Percentiles rank a stretch among this genome's conserved stretches.
phyloP scores from a whole-genome alignment of 2,888 invertebrate species.

The Dione vanillae region DNA sequence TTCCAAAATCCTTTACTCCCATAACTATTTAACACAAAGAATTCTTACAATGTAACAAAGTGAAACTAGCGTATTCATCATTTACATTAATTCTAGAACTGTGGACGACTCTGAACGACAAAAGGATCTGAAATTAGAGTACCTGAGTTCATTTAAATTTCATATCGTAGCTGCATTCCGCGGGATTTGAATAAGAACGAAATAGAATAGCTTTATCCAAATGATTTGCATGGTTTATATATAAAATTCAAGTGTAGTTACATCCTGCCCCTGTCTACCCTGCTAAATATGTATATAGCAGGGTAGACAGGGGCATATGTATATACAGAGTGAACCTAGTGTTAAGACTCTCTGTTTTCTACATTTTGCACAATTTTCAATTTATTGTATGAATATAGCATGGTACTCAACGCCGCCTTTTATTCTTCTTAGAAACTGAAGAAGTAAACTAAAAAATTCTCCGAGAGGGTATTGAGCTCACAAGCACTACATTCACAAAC shows the following conservation, averaged over 20 bases:
- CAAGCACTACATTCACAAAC: no score
- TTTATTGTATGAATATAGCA: no score
- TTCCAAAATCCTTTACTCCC: slow-evolving; percentile 12
- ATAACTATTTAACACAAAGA: slow-evolving; percentile 29
- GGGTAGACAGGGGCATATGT: no score
- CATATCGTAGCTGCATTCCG: slow-evolving; percentile 43
- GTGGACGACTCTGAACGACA: slow-evolving; percentile 35
- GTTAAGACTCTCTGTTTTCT: no score
- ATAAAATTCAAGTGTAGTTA: neutral
- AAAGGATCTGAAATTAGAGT: slow-evolving; percentile 44
- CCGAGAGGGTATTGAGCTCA: no score
- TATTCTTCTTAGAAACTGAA: no score
- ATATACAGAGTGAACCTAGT: no score
- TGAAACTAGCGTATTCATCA: slow-evolving; percentile 34
- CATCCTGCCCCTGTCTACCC: no score
- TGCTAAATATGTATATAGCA: no score
- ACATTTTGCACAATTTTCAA: no score
- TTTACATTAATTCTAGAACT: slow-evolving; percentile 39
- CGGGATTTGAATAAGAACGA: slow-evolving; percentile 26
- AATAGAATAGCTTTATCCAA: slow-evolving; percentile 24
- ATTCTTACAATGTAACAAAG: slow-evolving; percentile 15
- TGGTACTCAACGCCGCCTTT: no score
- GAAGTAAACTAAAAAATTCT: no score
- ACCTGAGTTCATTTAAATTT: slow-evolving; percentile 45
- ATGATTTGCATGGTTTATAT: slow-evolving; percentile 1